Conservation (phyloP, 2,797 vertebrate species). For the Glossophaga mutica region DNA sequence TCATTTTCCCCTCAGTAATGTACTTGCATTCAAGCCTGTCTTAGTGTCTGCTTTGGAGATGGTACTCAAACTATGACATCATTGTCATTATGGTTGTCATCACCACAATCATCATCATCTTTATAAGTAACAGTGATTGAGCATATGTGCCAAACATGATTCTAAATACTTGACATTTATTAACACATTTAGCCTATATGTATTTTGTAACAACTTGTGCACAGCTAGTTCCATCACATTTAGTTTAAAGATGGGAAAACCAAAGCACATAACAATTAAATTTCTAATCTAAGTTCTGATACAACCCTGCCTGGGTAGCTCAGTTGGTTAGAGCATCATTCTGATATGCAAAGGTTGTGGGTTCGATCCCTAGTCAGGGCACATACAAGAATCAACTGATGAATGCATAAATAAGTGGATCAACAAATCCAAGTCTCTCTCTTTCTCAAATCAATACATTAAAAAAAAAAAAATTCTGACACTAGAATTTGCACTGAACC, state of each 20-base stretch:
- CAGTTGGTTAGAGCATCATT: no score
- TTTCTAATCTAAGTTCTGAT: not conserved
- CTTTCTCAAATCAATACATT: no score
- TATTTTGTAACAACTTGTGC: not conserved
- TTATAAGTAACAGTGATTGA: not conserved
- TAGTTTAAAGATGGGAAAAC: not conserved
- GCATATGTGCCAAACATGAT: not conserved
- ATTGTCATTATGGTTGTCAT: not conserved
- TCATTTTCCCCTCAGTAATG: not conserved
- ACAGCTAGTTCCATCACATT: not conserved
- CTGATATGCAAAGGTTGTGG: no score
- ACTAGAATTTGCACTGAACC: not conserved
- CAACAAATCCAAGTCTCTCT: no score
- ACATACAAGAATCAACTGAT: no score
- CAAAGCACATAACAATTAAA: not conserved
- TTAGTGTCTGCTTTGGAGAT: not conserved
- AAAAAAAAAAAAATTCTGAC: no score
- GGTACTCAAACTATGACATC: not conserved
- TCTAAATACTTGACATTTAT: not conserved
- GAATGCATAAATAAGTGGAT: no score
- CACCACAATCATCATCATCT: not conserved
- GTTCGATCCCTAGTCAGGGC: no score
- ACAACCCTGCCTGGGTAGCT: no score
- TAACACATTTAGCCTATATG: not conserved
- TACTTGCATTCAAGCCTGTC: not conserved